Percentiles rank a stretch among this genome's conserved stretches.
Evolutionary conservation across 2,113 vertebrate genomes (phyloP).

Genomic region (Chionodraco myersi): DNA sequence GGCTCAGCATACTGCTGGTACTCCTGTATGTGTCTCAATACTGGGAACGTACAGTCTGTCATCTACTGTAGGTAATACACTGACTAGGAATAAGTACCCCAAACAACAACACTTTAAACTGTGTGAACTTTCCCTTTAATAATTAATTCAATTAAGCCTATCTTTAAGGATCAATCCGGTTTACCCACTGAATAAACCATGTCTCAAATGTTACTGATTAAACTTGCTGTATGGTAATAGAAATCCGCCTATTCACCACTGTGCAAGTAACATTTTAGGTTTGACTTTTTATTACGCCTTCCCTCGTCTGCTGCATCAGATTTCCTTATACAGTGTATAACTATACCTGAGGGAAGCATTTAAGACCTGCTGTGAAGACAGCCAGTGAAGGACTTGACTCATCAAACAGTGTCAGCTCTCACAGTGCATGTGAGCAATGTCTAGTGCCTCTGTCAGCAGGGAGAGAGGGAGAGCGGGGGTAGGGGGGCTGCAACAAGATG

Average conservation of each 20-base stretch:
- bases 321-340: conserved; percentile 24
- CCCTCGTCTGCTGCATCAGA: conserved; percentile 9
- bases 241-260: neutral
- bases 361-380: conserved; percentile 12
- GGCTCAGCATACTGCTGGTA: too few species aligned
- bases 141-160: neutral
- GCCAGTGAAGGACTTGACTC: conserved; percentile 35
- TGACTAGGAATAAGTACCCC: too few species aligned
- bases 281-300: neutral
- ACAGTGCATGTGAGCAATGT: conserved; percentile 24
- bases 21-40: too few species aligned
- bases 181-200: neutral
- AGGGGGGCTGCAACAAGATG: neutral
- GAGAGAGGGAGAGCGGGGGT: neutral
- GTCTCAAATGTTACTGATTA: neutral
- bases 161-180: neutral
- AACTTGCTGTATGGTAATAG: too few species aligned
- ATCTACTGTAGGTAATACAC: too few species aligned
- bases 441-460: conserved; percentile 21
- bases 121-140: neutral
- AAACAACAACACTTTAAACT: too few species aligned
- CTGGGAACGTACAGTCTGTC: too few species aligned
- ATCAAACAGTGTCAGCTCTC: conserved; percentile 27
- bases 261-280: neutral
- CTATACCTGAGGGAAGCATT: conserved; percentile 17